Evolutionary conservation across 2,113 vertebrate genomes (phyloP), one percentile per base, ranked within the genome.

Genomic region (Prolemur simus): DNA sequence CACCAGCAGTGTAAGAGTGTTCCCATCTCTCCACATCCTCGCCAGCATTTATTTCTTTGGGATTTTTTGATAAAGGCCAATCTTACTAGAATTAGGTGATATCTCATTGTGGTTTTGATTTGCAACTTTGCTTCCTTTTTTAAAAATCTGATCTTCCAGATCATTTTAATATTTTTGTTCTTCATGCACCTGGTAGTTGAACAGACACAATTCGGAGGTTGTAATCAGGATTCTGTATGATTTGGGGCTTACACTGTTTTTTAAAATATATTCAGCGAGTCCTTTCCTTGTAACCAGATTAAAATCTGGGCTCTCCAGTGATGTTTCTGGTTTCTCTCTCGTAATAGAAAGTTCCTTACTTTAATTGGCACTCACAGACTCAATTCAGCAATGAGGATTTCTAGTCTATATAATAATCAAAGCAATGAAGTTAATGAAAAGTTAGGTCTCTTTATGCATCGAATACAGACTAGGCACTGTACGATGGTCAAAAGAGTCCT

Each of bases 401-500:
- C 52, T 82, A 32, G 42, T 49, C 39, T 45, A 6, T 12, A 4
- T 47, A 82, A 42, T 42, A 12, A 58, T 52, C 23, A 45, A 42
- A 69, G 27, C 14, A 29, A 20, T 34, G 58, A 13, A 64, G 1
- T 0, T 6, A 12, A 14, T 7, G 17, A 18, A 27, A 60, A 45
- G 54, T 11, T 6, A 11, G 10, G 49, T 23, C 15, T 32, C 45
- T 20, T 74, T 42, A 0, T 39, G 32, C 4, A 29, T 37, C 7
- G n/a, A 0, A 12, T 6, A 4, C 20, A 23, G 49, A 49, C 25
- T 6, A 34, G 9, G 10, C 4, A 8, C 27, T 34, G 21, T 13
- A 0, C 6, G 0, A 25, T 8, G 39, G 8, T 49, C 81, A 14
- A 2, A 4, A 23, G 9, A 0, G 6, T n/a, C 37, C 37, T 47